Evolutionary conservation across 1,140 invertebrate species (phyloP), one percentile per base, ranked within the genome.

Genomic region (Tetramorium alpestre): DNA sequence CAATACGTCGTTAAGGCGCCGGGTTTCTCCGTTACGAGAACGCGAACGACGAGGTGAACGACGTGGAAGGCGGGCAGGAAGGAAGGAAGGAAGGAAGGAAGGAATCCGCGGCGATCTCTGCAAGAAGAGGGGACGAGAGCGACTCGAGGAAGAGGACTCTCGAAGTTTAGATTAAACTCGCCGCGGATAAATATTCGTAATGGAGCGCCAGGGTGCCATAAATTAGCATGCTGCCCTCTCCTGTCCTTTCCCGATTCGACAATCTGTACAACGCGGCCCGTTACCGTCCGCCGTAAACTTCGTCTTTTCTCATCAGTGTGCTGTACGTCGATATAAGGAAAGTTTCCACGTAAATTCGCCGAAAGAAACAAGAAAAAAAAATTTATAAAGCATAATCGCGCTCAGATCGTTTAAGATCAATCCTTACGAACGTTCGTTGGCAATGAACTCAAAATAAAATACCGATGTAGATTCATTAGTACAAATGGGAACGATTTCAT

Each of bases 171-270:
- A 95, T 95, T 95, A 95, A 95, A 95, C 94, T 94, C 94, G 93
- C 94, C 92, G 92, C 92, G 94, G 93, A 95, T 95, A 95, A 95
- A 95, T 95, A 95, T 95, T 95, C 94, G 94, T 95, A 95, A 95
- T 95, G 93, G 95, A 95, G 93, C 95, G 92, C 94, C 94, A 91
- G 95, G 94, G 95, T 95, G 94, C 94, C 89, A 95, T 95, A 95
- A 95, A 95, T 95, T 95, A 95, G 94, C 92, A 95, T 95, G 94
- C 85, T 91, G 88, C 90, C 86, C 90, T 87, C 90, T 89, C 87
- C 81, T 89, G 89, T 91, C 85, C 89, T 91, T 91, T 90, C 90
- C 64, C 90, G 90, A 91, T 91, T 91, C 87, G 90, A 91, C 90
- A 91, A 91, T 91, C 90, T 89, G 80, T 91, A 88, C 84, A 86